Percentiles rank a stretch among this genome's conserved stretches.
Evolutionary conservation across 1,140 invertebrate species (phyloP).

Genomic region (Papilio machaon): DNA sequence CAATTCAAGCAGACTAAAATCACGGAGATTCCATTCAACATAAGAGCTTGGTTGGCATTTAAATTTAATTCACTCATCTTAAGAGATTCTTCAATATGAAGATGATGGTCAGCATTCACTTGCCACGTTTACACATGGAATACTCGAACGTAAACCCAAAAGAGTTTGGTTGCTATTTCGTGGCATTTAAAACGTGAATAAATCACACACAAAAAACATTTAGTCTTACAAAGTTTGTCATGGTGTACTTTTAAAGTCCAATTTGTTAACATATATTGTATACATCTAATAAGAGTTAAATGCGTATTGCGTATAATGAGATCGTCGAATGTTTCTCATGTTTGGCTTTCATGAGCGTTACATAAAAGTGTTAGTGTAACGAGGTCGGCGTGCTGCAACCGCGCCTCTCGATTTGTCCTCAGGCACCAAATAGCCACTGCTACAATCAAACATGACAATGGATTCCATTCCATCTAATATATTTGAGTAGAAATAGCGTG

Average conservation of each 20-base stretch:
- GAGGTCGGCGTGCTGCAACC: constrained; percentile 27
- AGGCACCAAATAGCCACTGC: neutral
- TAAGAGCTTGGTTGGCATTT: no score
- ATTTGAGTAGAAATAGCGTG: neutral
- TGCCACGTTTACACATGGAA: no score
- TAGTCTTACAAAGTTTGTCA: no score
- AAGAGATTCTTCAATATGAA: no score
- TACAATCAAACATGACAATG: neutral
- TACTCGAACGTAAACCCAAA: no score
- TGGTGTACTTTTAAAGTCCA: neutral
- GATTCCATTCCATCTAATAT: neutral
- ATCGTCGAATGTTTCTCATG: constrained; percentile 31
- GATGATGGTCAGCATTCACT: no score
- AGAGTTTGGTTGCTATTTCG: no score
- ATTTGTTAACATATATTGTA: neutral
- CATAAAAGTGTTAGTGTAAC: constrained; percentile 36
- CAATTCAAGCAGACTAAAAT: no score
- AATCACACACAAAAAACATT: no score
- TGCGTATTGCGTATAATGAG: constrained; percentile 20
- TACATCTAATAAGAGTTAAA: neutral
- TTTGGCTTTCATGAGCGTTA: constrained; percentile 40
- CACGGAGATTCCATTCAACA: no score
- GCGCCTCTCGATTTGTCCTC: constrained; percentile 28
- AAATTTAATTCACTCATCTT: no score
- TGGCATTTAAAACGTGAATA: no score